Conservation (phyloP, 2,888 invertebrate species). For the Tholera decimalis region DNA sequence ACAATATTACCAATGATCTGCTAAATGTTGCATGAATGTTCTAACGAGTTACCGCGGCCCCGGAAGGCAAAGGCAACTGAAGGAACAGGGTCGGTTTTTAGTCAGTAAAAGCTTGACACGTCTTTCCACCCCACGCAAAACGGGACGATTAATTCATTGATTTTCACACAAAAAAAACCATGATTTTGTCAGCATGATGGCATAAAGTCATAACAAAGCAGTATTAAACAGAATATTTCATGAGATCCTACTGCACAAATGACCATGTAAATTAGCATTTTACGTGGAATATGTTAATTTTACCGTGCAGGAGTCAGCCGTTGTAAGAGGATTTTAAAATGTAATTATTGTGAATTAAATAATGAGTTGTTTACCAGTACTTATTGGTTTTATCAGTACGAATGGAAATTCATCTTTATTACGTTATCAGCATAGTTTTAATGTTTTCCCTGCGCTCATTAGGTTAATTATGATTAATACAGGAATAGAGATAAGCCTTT, state of each 20-base stretch:
- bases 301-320: slow-evolving; percentile 7
- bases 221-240: slow-evolving; percentile 24
- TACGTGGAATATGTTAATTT: slow-evolving; percentile 41
- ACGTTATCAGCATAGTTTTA: not conserved
- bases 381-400: not conserved
- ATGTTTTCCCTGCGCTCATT: not conserved
- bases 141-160: no score
- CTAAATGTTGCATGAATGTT: no score
- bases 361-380: not conserved
- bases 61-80: no score
- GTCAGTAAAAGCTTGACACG: no score
- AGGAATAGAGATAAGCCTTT: no score
- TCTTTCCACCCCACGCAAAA: no score
- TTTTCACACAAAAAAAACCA: no score
- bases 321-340: slow-evolving; percentile 1
- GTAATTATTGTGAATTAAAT: slow-evolving; percentile 8
- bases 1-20: no score
- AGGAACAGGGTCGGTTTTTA: no score
- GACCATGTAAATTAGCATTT: slow-evolving; percentile 32
- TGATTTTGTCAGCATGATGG: not conserved
- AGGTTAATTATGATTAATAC: not conserved
- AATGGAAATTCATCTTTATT: not conserved
- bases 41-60: no score
- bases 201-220: not conserved
- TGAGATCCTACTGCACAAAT: slow-evolving; percentile 10